These are phyloP conservation scores for Vulpes vulpes DNA, from an alignment of 2,113 vertebrate genomes.

Conservation along the genomic window DNA sequence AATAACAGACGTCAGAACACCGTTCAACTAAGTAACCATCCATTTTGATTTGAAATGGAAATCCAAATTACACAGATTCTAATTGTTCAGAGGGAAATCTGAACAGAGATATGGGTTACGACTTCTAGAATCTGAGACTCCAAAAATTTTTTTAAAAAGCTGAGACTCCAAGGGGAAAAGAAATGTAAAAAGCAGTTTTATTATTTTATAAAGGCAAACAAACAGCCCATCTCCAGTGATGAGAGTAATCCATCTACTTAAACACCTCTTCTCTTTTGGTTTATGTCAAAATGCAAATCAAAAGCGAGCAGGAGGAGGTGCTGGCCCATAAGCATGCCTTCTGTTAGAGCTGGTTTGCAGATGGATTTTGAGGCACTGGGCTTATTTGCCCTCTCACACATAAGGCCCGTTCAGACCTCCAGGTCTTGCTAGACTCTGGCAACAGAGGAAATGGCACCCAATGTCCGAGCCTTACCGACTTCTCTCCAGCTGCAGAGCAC, in stretches of 20 bases:
- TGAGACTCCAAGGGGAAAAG: not conserved
- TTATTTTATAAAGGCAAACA: not conserved
- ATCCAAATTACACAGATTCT: not conserved
- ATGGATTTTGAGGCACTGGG: not conserved
- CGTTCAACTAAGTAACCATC: not conserved
- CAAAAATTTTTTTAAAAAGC: too few relatives aligned
- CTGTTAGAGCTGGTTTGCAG: not conserved
- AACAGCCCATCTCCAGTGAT: not conserved
- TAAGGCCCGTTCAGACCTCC: not conserved
- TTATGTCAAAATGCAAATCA: not conserved
- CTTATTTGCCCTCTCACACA: not conserved
- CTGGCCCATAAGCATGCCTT: not conserved
- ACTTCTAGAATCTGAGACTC: slow-evolving; percentile 35
- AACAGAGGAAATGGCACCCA: accelerated
- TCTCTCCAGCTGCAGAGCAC: slow-evolving; percentile 94
- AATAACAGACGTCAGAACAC: not conserved
- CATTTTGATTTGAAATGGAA: slow-evolving; percentile 28
- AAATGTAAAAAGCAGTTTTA: not conserved
- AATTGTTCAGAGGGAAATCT: slow-evolving; percentile 13
- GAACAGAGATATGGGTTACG: not conserved
- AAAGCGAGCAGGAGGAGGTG: not conserved
- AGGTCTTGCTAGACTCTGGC: not conserved
- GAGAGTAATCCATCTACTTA: not conserved
- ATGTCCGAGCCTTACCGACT: slow-evolving; percentile 90
- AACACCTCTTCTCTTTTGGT: not conserved